A percentile compares a stretch with the other conserved stretches of the same genome.
These are phyloP conservation scores for Abrostola tripartita DNA, from an alignment of 2,888 invertebrate genomes.

Conservation along the genomic window DNA sequence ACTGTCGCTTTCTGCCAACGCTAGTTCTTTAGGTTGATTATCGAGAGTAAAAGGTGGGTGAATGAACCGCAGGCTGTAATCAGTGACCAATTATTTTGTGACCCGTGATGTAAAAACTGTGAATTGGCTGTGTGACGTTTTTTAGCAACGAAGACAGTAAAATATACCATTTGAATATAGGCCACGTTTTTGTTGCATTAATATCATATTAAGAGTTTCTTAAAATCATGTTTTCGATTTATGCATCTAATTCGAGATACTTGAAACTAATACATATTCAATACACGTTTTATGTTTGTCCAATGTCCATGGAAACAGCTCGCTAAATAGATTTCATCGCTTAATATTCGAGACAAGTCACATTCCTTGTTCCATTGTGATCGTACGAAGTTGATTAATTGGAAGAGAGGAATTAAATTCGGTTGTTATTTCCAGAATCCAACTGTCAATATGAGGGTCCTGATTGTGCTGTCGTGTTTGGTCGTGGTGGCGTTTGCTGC, in stretches of 20 bases:
- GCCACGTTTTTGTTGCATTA: too few species aligned
- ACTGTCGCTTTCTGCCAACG: slow-evolving; percentile 82
- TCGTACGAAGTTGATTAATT: slow-evolving; percentile 54
- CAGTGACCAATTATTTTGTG: slow-evolving; percentile 68
- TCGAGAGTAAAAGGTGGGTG: slow-evolving; percentile 86
- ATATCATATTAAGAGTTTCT: too few species aligned
- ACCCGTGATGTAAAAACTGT: slow-evolving; percentile 58
- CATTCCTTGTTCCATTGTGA: slow-evolving; percentile 58
- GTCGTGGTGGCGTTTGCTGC: slow-evolving; percentile 73
- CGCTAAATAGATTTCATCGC: slow-evolving; percentile 62
- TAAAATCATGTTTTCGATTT: slow-evolving; percentile 15
- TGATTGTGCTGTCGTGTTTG: slow-evolving; percentile 74
- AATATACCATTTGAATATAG: too few species aligned
- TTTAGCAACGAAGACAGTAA: slow-evolving; percentile 11
- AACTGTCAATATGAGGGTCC: slow-evolving; percentile 72
- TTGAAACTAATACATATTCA: slow-evolving; percentile 65
- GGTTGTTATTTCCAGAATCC: slow-evolving; percentile 62
- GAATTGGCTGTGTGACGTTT: slow-evolving; percentile 46
- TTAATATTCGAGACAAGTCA: slow-evolving; percentile 63
- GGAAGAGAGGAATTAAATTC: slow-evolving; percentile 41
- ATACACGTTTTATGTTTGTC: slow-evolving; percentile 61
- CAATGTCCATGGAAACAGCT: slow-evolving; percentile 66
- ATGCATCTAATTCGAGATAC: slow-evolving; percentile 33
- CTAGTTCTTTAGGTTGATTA: slow-evolving; percentile 83
- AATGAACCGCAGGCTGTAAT: slow-evolving; percentile 67